Evolutionary conservation across 1,140 invertebrate genomes (phyloP).

Genomic region (Monomorium pharaonis): DNA sequence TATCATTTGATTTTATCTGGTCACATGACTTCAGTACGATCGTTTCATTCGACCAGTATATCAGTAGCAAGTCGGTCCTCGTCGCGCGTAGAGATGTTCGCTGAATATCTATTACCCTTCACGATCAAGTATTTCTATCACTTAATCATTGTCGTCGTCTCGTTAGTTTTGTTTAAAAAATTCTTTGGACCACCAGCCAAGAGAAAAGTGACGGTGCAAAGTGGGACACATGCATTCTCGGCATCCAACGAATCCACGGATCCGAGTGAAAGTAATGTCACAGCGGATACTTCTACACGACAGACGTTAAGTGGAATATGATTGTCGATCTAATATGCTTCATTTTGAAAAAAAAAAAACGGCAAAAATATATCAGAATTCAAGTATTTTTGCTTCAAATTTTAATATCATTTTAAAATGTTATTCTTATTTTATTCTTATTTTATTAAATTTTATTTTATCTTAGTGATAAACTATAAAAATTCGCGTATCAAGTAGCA

Average conservation of each 20-base stretch:
- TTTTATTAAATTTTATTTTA: too few relatives aligned
- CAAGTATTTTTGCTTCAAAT: neutral
- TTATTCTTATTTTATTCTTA: too few relatives aligned
- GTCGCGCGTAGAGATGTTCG: conserved; percentile 68
- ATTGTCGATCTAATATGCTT: neutral
- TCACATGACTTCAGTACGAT: neutral
- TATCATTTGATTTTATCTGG: neutral
- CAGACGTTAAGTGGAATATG: neutral
- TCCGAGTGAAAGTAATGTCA: conserved; percentile 68
- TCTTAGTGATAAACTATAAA: neutral
- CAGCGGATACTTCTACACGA: neutral
- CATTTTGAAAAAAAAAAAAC: neutral
- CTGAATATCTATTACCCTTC: conserved; percentile 77
- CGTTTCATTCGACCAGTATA: neutral
- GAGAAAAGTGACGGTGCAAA: neutral
- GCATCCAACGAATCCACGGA: conserved; percentile 58
- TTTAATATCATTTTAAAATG: neutral
- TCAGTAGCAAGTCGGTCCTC: neutral
- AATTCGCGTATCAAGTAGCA: neutral
- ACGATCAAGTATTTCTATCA: conserved; percentile 77
- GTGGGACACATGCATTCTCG: conserved; percentile 10
- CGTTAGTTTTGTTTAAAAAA: conserved; percentile 60
- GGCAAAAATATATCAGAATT: neutral
- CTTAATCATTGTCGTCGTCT: conserved; percentile 67
- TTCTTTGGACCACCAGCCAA: conserved; percentile 26